phyloP scores from a whole-genome alignment of 2,888 invertebrate species.

The Diaprepes abbreviatus region DNA sequence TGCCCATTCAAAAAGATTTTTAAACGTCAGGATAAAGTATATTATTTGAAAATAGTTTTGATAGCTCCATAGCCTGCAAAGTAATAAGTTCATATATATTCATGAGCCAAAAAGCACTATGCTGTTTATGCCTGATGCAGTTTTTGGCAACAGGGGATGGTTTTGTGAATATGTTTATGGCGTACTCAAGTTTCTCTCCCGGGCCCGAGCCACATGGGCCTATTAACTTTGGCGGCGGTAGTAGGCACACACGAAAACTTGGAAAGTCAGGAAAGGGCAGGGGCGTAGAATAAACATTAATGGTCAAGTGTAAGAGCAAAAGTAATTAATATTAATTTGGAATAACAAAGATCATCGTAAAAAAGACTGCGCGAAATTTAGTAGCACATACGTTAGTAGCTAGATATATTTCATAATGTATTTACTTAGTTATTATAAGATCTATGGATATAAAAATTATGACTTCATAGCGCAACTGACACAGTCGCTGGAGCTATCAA shows the following conservation, averaged over 20 bases:
- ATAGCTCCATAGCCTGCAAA: constrained; percentile 7
- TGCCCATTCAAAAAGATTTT: neutral
- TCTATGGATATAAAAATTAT: too few relatives aligned
- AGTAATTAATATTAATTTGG: too few relatives aligned
- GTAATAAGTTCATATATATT: constrained; percentile 39
- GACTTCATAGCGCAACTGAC: too few relatives aligned
- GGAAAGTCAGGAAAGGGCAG: constrained; percentile 28
- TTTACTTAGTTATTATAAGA: too few relatives aligned
- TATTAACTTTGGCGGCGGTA: constrained; percentile 49
- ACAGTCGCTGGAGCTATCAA: too few relatives aligned
- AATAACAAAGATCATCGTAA: too few relatives aligned
- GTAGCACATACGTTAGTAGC: too few relatives aligned
- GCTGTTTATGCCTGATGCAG: constrained; percentile 46
- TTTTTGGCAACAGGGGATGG: constrained; percentile 54
- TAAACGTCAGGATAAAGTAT: neutral
- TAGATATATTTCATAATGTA: too few relatives aligned
- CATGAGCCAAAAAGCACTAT: constrained; percentile 31
- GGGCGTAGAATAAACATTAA: too few relatives aligned
- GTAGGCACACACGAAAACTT: constrained; percentile 29
- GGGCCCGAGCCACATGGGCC: constrained; percentile 55
- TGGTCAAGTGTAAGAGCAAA: too few relatives aligned
- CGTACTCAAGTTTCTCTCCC: constrained; percentile 48
- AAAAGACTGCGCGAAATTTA: too few relatives aligned
- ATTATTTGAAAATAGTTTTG: neutral
- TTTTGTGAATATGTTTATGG: constrained; percentile 53